Base-by-base conservation (phyloP, 2,888 invertebrate species). In the Eretmocerus hayati region DNA sequence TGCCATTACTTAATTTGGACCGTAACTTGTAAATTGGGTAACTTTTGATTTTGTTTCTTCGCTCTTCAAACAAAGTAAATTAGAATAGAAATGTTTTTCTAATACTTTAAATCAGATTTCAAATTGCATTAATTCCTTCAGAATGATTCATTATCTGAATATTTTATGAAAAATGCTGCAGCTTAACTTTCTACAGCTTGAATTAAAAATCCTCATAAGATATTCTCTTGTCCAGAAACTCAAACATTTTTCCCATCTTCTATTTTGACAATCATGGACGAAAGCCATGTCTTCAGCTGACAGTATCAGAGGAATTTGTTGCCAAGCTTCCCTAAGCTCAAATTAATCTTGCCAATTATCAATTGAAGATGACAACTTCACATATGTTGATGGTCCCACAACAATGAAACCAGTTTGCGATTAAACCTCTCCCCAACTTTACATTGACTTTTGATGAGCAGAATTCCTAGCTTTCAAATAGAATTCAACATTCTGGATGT, bases 241-340 rank as follows among this genome's bases (percentile, higher is more conserved):
- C 97, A 97, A 74, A 99, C 97, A 72, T 99, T 99, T 74, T 99
- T 99, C 45, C 97, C 97, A 71, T 99, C 97, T 75, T 99, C 97
- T 63, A 97, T 97, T 77, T 95, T 93, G 3, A 97, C 97, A 72
- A 99, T 97, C 82, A 96, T 85, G 68, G 95, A 94, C 8, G 94
- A 92, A 62, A 99, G 91, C 97, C 97, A 99, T 95, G 97, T 93
- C 79, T 95, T 94, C 59, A 94, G 75, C 83, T 92, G 72, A 40
- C 75, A 78, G 61, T 57, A n/a, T n/a, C n/a, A n/a, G n/a, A n/a
- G n/a, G n/a, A n/a, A n/a, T n/a, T n/a, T n/a, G n/a, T n/a, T n/a
- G n/a, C n/a, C n/a, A n/a, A n/a, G n/a, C n/a, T n/a, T n/a, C n/a
- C n/a, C n/a, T n/a, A n/a, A n/a, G n/a, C n/a, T n/a, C n/a, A n/a